Conservation (phyloP, 2,888 invertebrate species). For the Spodoptera picta region DNA sequence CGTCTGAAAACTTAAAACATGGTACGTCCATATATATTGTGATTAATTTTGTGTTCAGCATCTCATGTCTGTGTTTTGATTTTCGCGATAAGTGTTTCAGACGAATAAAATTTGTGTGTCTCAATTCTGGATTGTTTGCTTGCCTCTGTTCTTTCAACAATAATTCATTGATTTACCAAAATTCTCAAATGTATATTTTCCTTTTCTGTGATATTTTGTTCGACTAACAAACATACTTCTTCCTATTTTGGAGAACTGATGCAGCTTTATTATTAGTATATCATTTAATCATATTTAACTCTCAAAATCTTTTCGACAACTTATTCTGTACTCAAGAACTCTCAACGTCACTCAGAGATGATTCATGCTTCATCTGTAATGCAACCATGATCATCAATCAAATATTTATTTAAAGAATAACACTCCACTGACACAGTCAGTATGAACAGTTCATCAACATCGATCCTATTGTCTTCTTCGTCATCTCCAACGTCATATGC, state of each 20-base stretch:
- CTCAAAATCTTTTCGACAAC: too few species aligned
- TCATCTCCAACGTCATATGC: not conserved
- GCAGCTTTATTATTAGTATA: not conserved
- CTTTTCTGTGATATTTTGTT: too few species aligned
- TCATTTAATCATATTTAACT: too few species aligned
- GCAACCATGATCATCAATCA: not conserved
- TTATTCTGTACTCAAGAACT: constrained; percentile 4
- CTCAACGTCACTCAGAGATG: not conserved
- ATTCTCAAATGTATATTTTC: too few species aligned
- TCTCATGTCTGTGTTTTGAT: not conserved
- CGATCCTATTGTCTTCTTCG: constrained; percentile 16
- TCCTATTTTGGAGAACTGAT: too few species aligned
- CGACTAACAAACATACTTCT: too few species aligned
- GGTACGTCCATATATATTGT: constrained; percentile 32
- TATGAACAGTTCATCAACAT: constrained; percentile 4
- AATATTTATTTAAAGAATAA: constrained; percentile 1
- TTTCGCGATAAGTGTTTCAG: too few species aligned
- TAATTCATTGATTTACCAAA: too few species aligned
- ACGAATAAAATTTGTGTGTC: too few species aligned
- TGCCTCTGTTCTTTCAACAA: too few species aligned
- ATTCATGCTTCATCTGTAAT: constrained; percentile 6
- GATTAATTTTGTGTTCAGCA: not conserved
- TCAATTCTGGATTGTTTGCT: too few species aligned
- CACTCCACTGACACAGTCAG: not conserved
- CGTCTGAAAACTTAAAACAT: constrained; percentile 44